Evolutionary conservation across 1,140 invertebrate species (phyloP).

Genomic region (Delia radicum): DNA sequence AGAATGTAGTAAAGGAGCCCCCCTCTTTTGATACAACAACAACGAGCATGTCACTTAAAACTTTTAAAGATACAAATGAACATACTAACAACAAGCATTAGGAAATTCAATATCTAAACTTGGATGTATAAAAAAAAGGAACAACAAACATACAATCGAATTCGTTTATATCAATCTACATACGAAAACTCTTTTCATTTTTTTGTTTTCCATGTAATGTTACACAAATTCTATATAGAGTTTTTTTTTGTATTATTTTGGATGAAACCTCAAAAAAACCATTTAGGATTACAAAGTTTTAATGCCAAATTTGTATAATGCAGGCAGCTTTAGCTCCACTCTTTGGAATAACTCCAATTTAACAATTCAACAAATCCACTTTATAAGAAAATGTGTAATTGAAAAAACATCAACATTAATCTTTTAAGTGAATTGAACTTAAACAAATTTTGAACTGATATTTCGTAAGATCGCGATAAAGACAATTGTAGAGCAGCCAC

Average conservation of each 20-base stretch:
- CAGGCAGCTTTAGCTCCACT: background rate
- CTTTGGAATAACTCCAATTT: background rate
- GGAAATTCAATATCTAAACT: constrained; percentile 45
- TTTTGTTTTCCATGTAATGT: background rate
- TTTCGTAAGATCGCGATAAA: constrained; percentile 31
- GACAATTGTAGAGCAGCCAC: background rate
- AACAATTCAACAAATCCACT: background rate
- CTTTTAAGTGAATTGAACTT: constrained; percentile 32
- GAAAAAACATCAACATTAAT: constrained; percentile 57
- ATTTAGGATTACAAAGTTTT: constrained; percentile 4
- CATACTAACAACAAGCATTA: constrained; percentile 39
- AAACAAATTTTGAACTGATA: constrained; percentile 36
- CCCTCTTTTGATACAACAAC: background rate
- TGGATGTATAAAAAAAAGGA: background rate
- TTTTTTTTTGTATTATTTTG: background rate
- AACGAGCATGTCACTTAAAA: constrained; percentile 6
- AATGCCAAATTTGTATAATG: background rate
- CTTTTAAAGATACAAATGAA: background rate
- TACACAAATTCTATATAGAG: background rate
- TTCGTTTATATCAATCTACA: background rate
- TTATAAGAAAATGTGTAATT: constrained; percentile 38
- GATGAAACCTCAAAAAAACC: background rate
- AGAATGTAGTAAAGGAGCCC: background rate
- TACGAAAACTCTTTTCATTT: background rate
- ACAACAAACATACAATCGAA: too few relatives aligned